Evolutionary conservation across 1,140 invertebrate species (phyloP), one percentile per base, ranked within the genome.

Genomic region (Lucilia cuprina): DNA sequence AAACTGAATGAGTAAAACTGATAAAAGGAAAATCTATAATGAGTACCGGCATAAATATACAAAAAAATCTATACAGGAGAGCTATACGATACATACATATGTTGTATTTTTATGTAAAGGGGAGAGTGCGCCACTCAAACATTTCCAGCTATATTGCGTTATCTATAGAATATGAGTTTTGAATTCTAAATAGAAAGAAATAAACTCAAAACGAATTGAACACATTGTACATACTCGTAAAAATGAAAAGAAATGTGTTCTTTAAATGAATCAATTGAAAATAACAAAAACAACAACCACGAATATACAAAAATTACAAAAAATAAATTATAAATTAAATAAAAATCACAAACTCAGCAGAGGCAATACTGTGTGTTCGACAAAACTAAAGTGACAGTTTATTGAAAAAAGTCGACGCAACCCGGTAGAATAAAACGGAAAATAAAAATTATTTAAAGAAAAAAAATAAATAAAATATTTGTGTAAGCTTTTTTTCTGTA

Each of bases 101-200:
- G 50, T n/a, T 14, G 50, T 1, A 5, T 55, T 12, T 55, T 12
- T 55, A 55, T 55, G 17, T 55, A 17, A 5, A 14, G 17, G 50
- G 50, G 50, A 55, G 50, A 55, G 50, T 13, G 17, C 12, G 5
- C 50, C 12, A 41, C 41, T 41, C 41, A 41, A 41, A 41, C 41
- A 41, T 41, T 41, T 55, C 3, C 50, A 55, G 2, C 77, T 41
- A 21, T 17, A 47, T 78, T 78, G 65, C 65, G 21, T 70, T 70
- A 70, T 70, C 65, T 70, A 70, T 80, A 49, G 77, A 47, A 49
- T 80, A 80, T 80, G 77, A 80, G 77, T 49, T 50, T 49, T 21
- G 77, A 80, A 80, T 80, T 17, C 25, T 49, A n/a, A 80, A 80
- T 49, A 78, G 75, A 78, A 78, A 41, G 34, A 30, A 30, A 30